Conservation (phyloP, 2,797 vertebrate species). For the Cyprinodon diabolis region DNA sequence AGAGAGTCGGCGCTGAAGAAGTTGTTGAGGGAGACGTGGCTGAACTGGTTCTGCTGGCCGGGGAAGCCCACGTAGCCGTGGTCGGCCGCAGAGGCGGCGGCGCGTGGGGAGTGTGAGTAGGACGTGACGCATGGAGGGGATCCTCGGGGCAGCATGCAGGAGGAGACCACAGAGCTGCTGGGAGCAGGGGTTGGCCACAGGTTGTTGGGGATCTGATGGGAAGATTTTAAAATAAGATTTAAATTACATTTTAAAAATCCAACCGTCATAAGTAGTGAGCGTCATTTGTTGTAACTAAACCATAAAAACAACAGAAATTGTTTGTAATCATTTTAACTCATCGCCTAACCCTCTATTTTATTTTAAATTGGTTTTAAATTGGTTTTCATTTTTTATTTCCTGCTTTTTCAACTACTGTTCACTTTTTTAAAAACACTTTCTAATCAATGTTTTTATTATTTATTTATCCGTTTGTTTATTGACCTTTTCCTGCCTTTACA, state of each 20-base stretch:
- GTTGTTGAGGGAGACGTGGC: conserved; percentile 95
- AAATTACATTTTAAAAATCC: background rate
- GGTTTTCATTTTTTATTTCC: no score
- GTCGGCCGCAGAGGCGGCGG: conserved; percentile 71
- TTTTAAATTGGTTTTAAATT: no score
- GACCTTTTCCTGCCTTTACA: no score
- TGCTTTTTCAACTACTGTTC: no score
- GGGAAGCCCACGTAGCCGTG: conserved; percentile 93
- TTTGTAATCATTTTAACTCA: no score
- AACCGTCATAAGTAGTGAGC: background rate
- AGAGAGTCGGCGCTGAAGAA: conserved; percentile 95
- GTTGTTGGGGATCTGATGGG: conserved; percentile 94
- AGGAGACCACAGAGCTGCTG: conserved; percentile 90
- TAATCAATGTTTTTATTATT: no score
- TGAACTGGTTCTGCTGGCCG: conserved; percentile 96
- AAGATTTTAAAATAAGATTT: background rate
- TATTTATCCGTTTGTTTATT: no score
- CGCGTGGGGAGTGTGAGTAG: conserved; percentile 90
- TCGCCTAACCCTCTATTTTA: no score
- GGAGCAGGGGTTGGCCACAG: conserved; percentile 89
- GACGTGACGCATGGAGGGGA: conserved; percentile 93
- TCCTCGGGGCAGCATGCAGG: conserved; percentile 97
- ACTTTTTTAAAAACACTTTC: no score
- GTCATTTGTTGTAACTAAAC: background rate
- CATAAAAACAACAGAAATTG: background rate